Percentiles rank a stretch among this genome's conserved stretches.
Evolutionary conservation across 2,797 vertebrate genomes (phyloP).

Genomic region (Vespertilio murinus): DNA sequence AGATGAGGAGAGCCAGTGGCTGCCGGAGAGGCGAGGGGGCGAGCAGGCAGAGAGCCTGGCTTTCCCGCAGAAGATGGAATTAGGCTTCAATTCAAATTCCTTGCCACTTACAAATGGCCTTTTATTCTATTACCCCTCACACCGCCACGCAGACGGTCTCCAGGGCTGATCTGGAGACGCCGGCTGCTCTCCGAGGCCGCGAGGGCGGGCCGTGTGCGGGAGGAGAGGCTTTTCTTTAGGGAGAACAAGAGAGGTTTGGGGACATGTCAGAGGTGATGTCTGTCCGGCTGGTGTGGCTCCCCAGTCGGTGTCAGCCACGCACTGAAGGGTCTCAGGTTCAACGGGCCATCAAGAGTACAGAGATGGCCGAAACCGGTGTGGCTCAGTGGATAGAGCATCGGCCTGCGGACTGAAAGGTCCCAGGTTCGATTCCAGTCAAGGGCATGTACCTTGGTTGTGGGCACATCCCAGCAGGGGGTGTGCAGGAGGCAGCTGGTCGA

Average conservation of each 20-base stretch:
- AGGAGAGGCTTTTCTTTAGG: not conserved
- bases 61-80: constrained; percentile 50
- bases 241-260: not conserved
- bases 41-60: not conserved
- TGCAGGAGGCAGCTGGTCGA: no score
- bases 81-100: constrained; percentile 46
- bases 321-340: no score
- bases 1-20: constrained; percentile 23
- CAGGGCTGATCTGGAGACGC: constrained; percentile 54
- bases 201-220: constrained; percentile 58
- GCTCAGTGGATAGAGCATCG: no score
- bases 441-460: no score
- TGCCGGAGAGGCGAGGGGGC: not conserved
- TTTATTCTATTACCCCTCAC: constrained; percentile 69
- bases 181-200: constrained; percentile 63
- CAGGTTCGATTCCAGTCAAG: no score
- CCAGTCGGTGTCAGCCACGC: no score
- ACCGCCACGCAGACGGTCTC: constrained; percentile 45
- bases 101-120: constrained; percentile 53
- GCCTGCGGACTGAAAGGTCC: no score
- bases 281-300: not conserved
- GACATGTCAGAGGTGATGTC: not conserved
- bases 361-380: no score
- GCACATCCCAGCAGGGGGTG: no score
- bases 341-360: no score